Evolutionary conservation across 2,113 vertebrate genomes (phyloP).

Genomic region (Etia nguti): DNA sequence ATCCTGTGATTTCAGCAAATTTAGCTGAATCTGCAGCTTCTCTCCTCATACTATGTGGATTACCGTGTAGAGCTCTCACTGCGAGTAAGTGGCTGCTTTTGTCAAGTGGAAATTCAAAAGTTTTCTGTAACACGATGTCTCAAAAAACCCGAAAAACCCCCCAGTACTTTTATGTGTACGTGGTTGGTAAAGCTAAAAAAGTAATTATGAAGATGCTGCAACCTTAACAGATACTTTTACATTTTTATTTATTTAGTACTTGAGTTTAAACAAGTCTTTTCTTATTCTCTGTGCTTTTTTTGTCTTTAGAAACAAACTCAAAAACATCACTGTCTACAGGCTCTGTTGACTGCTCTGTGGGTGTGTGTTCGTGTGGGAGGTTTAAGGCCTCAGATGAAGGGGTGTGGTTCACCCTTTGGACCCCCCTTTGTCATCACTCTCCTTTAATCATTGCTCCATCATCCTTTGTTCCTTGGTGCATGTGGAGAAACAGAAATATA

Average conservation of each 20-base stretch:
- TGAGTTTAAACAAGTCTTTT: neutral
- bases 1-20: neutral
- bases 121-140: neutral
- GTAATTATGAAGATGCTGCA: neutral
- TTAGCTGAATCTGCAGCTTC: neutral
- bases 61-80: neutral
- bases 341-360: neutral
- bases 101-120: neutral
- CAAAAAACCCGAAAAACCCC: neutral
- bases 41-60: neutral
- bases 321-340: neutral
- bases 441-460: neutral
- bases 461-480: slow-evolving; percentile 37
- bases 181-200: neutral
- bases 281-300: neutral
- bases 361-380: neutral
- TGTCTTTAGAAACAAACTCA: neutral
- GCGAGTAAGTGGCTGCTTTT: neutral
- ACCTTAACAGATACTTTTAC: neutral
- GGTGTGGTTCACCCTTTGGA: slow-evolving; percentile 26
- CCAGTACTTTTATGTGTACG: neutral
- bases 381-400: slow-evolving; percentile 37
- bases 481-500: neutral
- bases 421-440: neutral
- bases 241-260: neutral